Evolutionary conservation across 1,140 invertebrate species (phyloP).

Genomic region (Pachyrhynchus sulphureomaculatus): DNA sequence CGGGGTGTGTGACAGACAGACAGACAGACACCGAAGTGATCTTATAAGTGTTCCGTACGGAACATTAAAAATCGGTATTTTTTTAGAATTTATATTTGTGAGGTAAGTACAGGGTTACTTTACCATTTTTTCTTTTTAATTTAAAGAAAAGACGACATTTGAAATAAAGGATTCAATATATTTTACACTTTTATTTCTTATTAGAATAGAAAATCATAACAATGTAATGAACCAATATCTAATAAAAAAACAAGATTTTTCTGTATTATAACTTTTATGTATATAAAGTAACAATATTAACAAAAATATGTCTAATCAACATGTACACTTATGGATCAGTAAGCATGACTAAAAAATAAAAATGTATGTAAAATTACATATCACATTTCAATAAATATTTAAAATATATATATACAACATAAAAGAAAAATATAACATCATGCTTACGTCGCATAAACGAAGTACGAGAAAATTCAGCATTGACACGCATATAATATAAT

Average conservation of each 20-base stretch:
- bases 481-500: neutral
- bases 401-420: conserved; percentile 16
- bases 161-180: neutral
- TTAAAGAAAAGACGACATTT: too few relatives aligned
- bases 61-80: too few relatives aligned
- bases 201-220: conserved; percentile 11
- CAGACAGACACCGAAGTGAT: too few relatives aligned
- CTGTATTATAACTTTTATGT: neutral
- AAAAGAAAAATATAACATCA: conserved; percentile 11
- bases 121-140: too few relatives aligned
- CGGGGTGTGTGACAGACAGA: too few relatives aligned
- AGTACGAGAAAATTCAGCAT: neutral
- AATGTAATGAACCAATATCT: neutral
- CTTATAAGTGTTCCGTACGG: too few relatives aligned
- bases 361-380: conserved; percentile 20
- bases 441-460: conserved; percentile 23
- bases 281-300: neutral
- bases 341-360: conserved; percentile 20
- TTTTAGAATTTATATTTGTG: too few relatives aligned
- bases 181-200: conserved; percentile 7
- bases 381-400: conserved; percentile 22
- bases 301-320: neutral
- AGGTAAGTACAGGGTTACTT: too few relatives aligned
- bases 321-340: conserved; percentile 8
- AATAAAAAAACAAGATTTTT: neutral